A percentile compares a stretch with the other conserved stretches of the same genome.
Conservation (phyloP, 92 coral and sea anemone species). For the Palythoa grandiflora region DNA sequence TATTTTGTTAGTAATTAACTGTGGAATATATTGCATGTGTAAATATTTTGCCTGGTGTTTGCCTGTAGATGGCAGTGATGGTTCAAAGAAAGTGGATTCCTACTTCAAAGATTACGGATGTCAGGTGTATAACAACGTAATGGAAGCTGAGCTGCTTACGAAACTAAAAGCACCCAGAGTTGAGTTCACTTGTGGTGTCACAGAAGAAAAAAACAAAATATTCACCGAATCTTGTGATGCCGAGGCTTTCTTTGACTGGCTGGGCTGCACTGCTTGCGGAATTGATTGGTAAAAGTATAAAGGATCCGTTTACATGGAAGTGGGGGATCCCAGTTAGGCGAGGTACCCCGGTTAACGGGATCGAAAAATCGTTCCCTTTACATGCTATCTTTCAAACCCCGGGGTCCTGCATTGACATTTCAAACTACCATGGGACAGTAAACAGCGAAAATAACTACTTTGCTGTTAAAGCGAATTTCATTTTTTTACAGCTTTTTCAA, state of each 20-base stretch:
- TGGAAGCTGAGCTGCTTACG: constrained; percentile 25
- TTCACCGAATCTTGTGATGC: constrained; percentile 66
- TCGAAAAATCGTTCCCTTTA: no score
- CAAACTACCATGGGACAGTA: no score
- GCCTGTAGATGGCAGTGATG: constrained; percentile 51
- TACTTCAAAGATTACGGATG: constrained; percentile 66
- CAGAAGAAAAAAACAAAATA: constrained; percentile 47
- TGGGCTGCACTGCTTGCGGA: constrained; percentile 89
- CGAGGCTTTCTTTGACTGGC: constrained; percentile 91
- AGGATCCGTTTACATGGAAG: background rate
- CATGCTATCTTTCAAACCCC: no score
- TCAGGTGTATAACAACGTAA: constrained; percentile 49
- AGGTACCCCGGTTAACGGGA: background rate
- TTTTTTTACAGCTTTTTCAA: no score
- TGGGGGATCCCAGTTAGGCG: background rate
- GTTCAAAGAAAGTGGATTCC: constrained; percentile 57
- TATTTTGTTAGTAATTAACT: no score
- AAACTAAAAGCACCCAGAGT: constrained; percentile 63
- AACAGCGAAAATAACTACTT: no score
- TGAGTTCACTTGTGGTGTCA: constrained; percentile 47
- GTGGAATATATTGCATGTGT: no score
- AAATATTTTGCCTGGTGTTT: background rate
- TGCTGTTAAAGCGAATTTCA: no score
- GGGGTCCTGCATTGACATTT: no score
- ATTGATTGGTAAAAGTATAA: constrained; percentile 83